Conservation (phyloP, 2,797 vertebrate species). For the Falco cherrug region DNA sequence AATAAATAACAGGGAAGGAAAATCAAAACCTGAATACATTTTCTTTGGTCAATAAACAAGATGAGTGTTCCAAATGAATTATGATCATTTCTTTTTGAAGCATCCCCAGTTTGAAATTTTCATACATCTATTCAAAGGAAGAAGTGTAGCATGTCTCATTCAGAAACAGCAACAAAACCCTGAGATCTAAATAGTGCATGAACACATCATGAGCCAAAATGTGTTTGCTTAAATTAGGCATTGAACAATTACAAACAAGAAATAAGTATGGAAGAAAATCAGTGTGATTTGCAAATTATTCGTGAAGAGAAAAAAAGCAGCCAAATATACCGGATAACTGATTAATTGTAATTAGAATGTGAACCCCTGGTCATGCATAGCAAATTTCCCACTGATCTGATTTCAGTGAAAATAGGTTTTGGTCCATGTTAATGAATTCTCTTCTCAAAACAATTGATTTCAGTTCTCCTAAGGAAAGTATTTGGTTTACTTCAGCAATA, state of each 20-base stretch:
- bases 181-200: background rate
- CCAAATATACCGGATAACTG: background rate
- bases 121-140: background rate
- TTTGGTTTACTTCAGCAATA: background rate
- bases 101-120: background rate
- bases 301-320: background rate
- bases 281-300: conserved; percentile 6
- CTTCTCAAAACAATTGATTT: background rate
- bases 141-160: background rate
- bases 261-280: conserved; percentile 33
- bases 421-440: background rate
- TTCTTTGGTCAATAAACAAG: background rate
- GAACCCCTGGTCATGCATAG: background rate
- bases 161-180: fast-evolving
- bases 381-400: background rate
- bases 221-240: background rate
- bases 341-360: conserved; percentile 8
- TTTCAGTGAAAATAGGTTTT: background rate
- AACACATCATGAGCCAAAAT: background rate
- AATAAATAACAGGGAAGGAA: background rate
- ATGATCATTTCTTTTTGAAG: background rate
- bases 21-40: background rate
- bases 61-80: background rate
- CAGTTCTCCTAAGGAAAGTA: background rate
- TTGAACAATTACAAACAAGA: background rate